A percentile compares a stretch with the other conserved stretches of the same genome.
These are phyloP conservation scores for Drosophila ezoana DNA, from an alignment of 2,888 invertebrate species.

Conservation along the genomic window DNA sequence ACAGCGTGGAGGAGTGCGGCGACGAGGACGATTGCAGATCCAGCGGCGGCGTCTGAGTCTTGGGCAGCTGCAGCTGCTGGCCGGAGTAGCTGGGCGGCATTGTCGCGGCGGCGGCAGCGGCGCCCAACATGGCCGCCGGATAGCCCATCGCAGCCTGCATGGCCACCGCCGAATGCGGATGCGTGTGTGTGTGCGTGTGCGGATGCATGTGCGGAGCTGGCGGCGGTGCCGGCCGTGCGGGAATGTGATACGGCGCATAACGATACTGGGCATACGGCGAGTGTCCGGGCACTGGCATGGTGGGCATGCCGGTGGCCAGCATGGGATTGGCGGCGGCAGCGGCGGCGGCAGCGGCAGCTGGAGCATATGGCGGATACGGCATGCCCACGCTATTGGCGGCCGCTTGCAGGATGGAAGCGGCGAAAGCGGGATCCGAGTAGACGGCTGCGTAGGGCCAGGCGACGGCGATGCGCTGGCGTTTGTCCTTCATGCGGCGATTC, in stretches of 20 bases:
- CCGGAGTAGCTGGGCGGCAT: slow-evolving; percentile 75
- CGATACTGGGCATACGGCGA: slow-evolving; percentile 84
- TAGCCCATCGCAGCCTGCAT: slow-evolving; percentile 57
- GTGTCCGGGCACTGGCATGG: slow-evolving; percentile 85
- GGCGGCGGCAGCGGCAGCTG: slow-evolving; percentile 66
- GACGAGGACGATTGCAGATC: slow-evolving; percentile 84
- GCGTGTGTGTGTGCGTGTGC: slow-evolving; percentile 84
- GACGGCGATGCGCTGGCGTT: slow-evolving; percentile 96
- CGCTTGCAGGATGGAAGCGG: slow-evolving; percentile 96
- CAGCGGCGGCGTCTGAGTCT: slow-evolving; percentile 84
- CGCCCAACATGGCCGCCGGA: slow-evolving; percentile 71
- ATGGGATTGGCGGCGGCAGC: slow-evolving; percentile 84
- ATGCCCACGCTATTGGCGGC: slow-evolving; percentile 91
- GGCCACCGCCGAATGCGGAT: slow-evolving; percentile 84
- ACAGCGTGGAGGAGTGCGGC: slow-evolving; percentile 84
- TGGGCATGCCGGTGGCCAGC: slow-evolving; percentile 86
- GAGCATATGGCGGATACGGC: slow-evolving; percentile 87
- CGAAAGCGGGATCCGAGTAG: slow-evolving; percentile 96
- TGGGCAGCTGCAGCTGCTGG: slow-evolving; percentile 70
- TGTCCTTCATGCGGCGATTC: slow-evolving; percentile 89
- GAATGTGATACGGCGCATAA: slow-evolving; percentile 86
- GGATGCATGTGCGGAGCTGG: slow-evolving; percentile 80
- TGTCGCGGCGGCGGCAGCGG: slow-evolving; percentile 51
- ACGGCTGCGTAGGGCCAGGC: slow-evolving; percentile 98
- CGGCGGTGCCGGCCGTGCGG: slow-evolving; percentile 85